Percentiles rank a stretch among this genome's conserved stretches.
These are phyloP conservation scores for Trachelipus rathkii DNA, from an alignment of 1,140 invertebrate species.

Conservation along the genomic window DNA sequence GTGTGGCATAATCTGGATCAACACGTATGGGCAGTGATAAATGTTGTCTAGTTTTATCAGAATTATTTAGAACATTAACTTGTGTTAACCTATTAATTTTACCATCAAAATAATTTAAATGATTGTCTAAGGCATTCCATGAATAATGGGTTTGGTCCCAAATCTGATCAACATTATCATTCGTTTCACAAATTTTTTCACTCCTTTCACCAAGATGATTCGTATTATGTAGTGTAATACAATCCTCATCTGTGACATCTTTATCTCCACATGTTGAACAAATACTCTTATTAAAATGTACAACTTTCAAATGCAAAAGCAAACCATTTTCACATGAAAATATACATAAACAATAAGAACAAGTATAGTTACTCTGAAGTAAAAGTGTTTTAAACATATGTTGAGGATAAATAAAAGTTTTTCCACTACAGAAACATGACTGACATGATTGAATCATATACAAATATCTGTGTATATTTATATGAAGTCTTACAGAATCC, in stretches of 20 bases:
- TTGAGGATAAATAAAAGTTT: constrained; percentile 25
- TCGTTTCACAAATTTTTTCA: neutral
- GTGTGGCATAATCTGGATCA: constrained; percentile 27
- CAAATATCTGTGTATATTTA: constrained; percentile 34
- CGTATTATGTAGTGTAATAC: constrained; percentile 10
- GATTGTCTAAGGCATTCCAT: constrained; percentile 36
- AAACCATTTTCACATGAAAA: constrained; percentile 39
- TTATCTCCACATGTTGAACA: constrained; percentile 28
- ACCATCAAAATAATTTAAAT: constrained; percentile 33
- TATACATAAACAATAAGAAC: constrained; percentile 28
- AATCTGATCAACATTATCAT: neutral
- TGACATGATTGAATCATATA: constrained; percentile 21
- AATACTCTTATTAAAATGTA: constrained; percentile 25
- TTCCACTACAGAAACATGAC: constrained; percentile 23
- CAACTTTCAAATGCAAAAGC: constrained; percentile 23
- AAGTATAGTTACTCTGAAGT: constrained; percentile 27
- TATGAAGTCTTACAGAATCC: constrained; percentile 37
- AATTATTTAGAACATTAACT: constrained; percentile 21
- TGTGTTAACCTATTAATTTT: constrained; percentile 26
- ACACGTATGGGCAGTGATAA: constrained; percentile 27
- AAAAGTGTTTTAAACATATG: constrained; percentile 30
- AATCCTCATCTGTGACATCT: neutral
- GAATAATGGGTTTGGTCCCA: constrained; percentile 22
- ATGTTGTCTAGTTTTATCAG: constrained; percentile 29
- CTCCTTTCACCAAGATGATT: constrained; percentile 7